phyloP scores from a whole-genome alignment of 1,140 invertebrate species.

The Ceratina calcarata region DNA sequence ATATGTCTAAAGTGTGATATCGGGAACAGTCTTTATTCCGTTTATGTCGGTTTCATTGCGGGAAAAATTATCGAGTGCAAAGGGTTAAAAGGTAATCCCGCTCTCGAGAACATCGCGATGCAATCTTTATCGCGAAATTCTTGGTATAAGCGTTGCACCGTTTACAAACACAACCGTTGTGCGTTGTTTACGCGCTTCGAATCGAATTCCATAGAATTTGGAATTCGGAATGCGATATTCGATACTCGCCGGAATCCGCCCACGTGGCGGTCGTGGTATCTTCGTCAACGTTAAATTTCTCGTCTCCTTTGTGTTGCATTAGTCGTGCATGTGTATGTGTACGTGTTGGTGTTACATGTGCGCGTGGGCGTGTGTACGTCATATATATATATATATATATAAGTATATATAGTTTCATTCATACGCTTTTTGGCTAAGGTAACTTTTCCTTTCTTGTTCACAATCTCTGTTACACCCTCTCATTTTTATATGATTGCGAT shows the following conservation, averaged over 20 bases:
- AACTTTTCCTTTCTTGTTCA: slow-evolving; percentile 2
- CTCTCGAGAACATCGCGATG: background rate
- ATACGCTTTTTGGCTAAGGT: slow-evolving; percentile 7
- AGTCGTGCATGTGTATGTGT: slow-evolving; percentile 13
- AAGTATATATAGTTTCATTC: slow-evolving; percentile 44
- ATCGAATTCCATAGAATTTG: background rate
- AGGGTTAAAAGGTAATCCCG: background rate
- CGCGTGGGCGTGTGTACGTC: slow-evolving; percentile 27
- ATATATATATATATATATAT: slow-evolving; percentile 55
- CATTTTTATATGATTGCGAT: slow-evolving; percentile 67
- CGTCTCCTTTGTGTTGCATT: slow-evolving; percentile 33
- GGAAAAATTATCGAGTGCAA: background rate
- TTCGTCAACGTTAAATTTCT: slow-evolving; percentile 26
- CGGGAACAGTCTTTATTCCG: background rate
- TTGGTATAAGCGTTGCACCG: background rate
- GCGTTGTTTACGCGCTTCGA: background rate
- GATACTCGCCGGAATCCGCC: slow-evolving; percentile 62
- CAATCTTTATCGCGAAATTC: background rate
- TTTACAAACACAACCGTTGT: slow-evolving; percentile 16
- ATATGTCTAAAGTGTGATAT: slow-evolving; percentile 7
- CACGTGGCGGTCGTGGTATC: slow-evolving; percentile 46
- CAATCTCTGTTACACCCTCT: slow-evolving; percentile 4
- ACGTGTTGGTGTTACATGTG: slow-evolving; percentile 38
- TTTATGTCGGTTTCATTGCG: background rate
- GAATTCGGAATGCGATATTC: slow-evolving; percentile 20